These are phyloP conservation scores for Lanistes nyassanus DNA, from an alignment of 1,140 invertebrate species.

Conservation along the genomic window DNA sequence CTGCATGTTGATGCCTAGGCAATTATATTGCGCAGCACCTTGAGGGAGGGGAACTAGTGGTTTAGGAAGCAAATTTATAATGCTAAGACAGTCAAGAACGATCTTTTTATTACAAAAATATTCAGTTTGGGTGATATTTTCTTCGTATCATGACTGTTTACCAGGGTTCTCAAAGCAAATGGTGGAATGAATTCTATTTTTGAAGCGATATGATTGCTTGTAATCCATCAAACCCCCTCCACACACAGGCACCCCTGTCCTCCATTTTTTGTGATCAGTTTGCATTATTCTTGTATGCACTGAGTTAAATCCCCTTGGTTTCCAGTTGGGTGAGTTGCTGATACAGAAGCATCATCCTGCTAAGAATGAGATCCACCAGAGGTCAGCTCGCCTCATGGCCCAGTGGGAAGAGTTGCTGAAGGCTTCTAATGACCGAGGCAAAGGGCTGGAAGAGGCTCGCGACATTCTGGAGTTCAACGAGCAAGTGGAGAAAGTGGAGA, in stretches of 20 bases:
- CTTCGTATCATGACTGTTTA: too few relatives aligned
- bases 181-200: too few relatives aligned
- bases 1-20: not conserved
- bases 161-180: too few relatives aligned
- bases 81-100: too few relatives aligned
- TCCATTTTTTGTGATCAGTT: not conserved
- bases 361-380: slow-evolving; percentile 79
- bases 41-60: too few relatives aligned
- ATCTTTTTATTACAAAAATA: too few relatives aligned
- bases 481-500: slow-evolving; percentile 93
- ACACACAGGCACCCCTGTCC: too few relatives aligned
- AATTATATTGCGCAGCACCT: not conserved
- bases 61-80: too few relatives aligned
- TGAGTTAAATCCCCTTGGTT: slow-evolving; percentile 3
- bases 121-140: too few relatives aligned
- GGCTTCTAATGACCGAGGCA: slow-evolving; percentile 81
- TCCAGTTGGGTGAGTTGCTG: slow-evolving; percentile 63
- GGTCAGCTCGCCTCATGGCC: slow-evolving; percentile 76
- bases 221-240: too few relatives aligned
- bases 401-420: slow-evolving; percentile 86
- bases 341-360: slow-evolving; percentile 71
- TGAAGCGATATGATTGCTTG: too few relatives aligned
- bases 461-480: slow-evolving; percentile 98
- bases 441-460: slow-evolving; percentile 95
- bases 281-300: not conserved